Evolutionary conservation across 2,113 vertebrate species (phyloP), one percentile per base, ranked within the genome.

Genomic region (Fulmarus glacialis): DNA sequence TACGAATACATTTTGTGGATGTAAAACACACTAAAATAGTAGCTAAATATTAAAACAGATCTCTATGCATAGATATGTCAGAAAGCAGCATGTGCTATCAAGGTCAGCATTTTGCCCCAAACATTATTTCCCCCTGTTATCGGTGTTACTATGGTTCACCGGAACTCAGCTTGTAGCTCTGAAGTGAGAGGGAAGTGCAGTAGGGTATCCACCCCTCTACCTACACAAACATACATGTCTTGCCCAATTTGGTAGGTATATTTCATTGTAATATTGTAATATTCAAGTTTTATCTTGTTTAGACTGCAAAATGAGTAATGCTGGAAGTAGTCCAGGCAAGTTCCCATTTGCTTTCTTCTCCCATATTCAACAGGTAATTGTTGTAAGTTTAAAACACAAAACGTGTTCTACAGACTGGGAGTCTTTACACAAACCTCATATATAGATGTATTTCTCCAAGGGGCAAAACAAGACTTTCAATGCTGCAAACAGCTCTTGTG

Each of bases 61-160:
- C 5, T 42, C 20, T 21, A 19, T 45, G 20, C 21, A 66, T 32
- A 73, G 34, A 23, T 70, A 70, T 5, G 1, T 20, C 58, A 73
- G 29, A 90, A 92, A 63, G 55, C 55, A 74, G 9, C 29, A 42
- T 42, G 52, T 36, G 19, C 14, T 56, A 26, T 6, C 22, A 56
- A 64, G 29, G 11, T 29, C 68, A 56, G 19, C 24, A 60, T 79
- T 88, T 70, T 58, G 21, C 17, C 38, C 13, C 32, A 64, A 3
- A 16, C 0, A 0, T 40, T 30, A 47, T 74, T 91, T 50, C 17
- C 24, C 3, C 9, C 27, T 0, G 1, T 34, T 81, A 26, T 15
- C 19, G 2, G 10, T 79, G 59, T 23, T 82, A 10, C 27, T 47
- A 5, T 8, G 4, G 5, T 63, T 86, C n/a, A 55, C 63, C 38